Conservation (phyloP, 2,113 vertebrate genomes). For the Bucco capensis region DNA sequence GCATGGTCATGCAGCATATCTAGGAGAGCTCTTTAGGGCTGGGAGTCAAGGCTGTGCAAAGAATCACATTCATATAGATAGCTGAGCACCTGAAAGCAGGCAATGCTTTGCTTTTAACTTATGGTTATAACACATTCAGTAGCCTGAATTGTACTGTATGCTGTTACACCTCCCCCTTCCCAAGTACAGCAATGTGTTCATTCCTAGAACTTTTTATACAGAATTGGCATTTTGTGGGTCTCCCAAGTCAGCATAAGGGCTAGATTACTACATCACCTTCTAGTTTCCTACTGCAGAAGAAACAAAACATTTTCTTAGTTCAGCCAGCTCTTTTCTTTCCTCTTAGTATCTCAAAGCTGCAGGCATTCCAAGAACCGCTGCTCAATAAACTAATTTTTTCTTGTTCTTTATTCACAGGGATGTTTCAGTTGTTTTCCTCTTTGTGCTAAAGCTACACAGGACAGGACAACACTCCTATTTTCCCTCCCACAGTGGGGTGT, state of each 20-base stretch:
- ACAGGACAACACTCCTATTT: neutral
- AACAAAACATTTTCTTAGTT: neutral
- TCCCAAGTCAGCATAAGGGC: neutral
- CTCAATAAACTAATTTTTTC: neutral
- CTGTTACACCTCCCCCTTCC: neutral
- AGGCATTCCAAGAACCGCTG: conserved; percentile 12
- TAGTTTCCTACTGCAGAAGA: neutral
- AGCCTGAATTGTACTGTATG: neutral
- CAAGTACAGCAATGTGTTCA: neutral
- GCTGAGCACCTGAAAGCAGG: neutral
- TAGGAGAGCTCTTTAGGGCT: neutral
- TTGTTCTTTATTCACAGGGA: conserved; percentile 4
- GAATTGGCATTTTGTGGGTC: neutral
- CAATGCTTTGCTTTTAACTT: neutral
- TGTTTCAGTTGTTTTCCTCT: conserved; percentile 23
- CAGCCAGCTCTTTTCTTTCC: neutral
- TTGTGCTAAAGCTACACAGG: neutral
- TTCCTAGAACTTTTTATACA: neutral
- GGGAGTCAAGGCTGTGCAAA: neutral
- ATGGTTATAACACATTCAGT: neutral
- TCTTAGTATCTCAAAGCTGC: neutral
- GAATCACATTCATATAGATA: neutral
- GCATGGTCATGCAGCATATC: neutral
- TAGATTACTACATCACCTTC: neutral
- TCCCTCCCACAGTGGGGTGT: neutral